Base-by-base conservation (phyloP, 2,797 vertebrate genomes). In the Tenualosa ilisha region DNA sequence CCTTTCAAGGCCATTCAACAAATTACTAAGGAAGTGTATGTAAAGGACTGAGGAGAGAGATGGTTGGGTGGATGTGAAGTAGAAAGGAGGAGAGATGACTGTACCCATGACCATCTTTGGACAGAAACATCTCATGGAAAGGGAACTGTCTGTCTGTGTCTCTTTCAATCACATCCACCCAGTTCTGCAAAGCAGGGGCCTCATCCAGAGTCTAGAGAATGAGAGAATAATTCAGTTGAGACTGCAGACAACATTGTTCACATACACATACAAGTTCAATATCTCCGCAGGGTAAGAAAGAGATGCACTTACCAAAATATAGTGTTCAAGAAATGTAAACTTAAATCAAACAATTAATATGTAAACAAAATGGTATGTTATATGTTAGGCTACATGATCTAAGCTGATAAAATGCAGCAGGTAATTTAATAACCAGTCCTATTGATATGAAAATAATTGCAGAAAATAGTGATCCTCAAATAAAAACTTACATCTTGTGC, bases 81-180 rank as follows among this genome's bases (percentile, higher is more conserved):
- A 75, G 51, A 87, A 81, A 65, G 1, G 50, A 24, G 43, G 2
- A 37, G 31, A 61, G 51, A 7, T 40, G n/a, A 3, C 8, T 85
- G 72, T 93, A 97, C 97, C 97, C 97, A 0, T 95, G 96, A 81
- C 97, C 95, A 0, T 97, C 97, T 85, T 96, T 96, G 2, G 96
- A 96, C 79, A 95, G 94, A 86, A 98, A 98, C 97, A 98, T 98
- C 93, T 97, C 97, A 0, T 98, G 97, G 88, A 98, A 97, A 37
- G 97, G 97, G 82, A 98, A 98, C 90, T 98, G 97, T 24, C 97
- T 94, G 87, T 97, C 97, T 53, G 97, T 93, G 91, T 98, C 97
- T 92, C 96, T 94, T 89, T 96, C 94, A 0, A 98, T 98, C 56
- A 97, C 91, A 56, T 97, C 97, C 86, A 96, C 94, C 97, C 97